Percentiles rank a stretch among this genome's conserved stretches.
Conservation (phyloP, 2,888 invertebrate genomes). For the Polymixis flavicincta region DNA sequence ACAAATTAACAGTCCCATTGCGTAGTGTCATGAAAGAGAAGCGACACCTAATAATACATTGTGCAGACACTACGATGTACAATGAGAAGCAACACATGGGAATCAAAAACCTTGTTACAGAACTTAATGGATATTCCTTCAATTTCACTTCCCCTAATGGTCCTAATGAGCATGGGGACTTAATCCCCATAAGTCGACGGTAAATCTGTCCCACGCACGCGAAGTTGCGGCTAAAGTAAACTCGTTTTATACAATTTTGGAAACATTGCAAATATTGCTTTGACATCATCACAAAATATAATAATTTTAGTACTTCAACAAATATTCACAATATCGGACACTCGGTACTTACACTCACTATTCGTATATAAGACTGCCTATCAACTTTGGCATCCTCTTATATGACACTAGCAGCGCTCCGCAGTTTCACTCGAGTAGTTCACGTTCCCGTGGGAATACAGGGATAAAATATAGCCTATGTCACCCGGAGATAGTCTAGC, state of each 20-base stretch:
- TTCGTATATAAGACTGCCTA: background rate
- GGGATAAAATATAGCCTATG: too few relatives aligned
- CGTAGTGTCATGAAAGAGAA: background rate
- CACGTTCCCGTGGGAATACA: too few relatives aligned
- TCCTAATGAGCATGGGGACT: constrained; percentile 57
- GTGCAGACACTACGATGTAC: constrained; percentile 2
- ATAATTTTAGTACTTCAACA: background rate
- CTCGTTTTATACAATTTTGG: constrained; percentile 30
- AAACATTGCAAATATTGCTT: constrained; percentile 29
- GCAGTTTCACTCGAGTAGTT: too few relatives aligned
- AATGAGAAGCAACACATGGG: constrained; percentile 23
- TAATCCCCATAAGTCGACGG: constrained; percentile 57
- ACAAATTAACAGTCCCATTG: background rate
- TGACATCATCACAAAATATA: constrained; percentile 2
- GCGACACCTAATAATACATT: background rate
- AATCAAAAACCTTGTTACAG: constrained; percentile 32
- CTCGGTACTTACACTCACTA: background rate
- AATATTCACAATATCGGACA: background rate
- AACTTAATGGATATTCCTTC: constrained; percentile 51
- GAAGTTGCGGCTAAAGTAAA: constrained; percentile 31
- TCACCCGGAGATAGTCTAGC: too few relatives aligned
- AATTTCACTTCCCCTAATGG: constrained; percentile 55
- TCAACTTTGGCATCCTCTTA: background rate
- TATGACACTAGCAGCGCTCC: too few relatives aligned
- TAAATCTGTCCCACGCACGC: constrained; percentile 58